Evolutionary conservation across 2,888 invertebrate genomes (phyloP).

Genomic region (Dasysyrphus albostriatus): DNA sequence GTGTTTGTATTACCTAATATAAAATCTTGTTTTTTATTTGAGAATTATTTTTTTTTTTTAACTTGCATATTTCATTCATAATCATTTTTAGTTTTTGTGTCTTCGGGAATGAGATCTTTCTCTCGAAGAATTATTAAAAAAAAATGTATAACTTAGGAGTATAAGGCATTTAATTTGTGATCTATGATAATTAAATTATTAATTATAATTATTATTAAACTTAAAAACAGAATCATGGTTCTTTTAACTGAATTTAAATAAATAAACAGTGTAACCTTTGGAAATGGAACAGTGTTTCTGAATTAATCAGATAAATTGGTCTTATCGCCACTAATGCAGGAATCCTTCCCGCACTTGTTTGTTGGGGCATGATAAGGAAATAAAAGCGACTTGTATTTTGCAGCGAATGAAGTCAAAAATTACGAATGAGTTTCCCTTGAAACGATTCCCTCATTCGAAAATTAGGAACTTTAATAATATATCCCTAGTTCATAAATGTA

Average conservation of each 20-base stretch:
- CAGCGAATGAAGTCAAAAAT: no score
- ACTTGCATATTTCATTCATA: conserved; percentile 7
- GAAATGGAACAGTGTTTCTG: background rate
- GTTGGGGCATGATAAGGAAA: no score
- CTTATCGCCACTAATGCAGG: no score
- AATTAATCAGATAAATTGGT: background rate
- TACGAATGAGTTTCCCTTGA: no score
- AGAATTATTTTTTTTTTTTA: background rate
- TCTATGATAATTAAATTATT: conserved; percentile 70
- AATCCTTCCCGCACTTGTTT: no score
- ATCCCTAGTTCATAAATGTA: no score
- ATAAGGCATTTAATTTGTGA: conserved; percentile 71
- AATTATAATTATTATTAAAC: conserved; percentile 61
- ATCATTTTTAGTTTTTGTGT: background rate
- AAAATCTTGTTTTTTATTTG: conserved; percentile 3
- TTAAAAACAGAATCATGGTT: conserved; percentile 15
- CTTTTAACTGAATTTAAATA: conserved; percentile 60
- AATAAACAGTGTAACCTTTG: conserved; percentile 52
- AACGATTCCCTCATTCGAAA: no score
- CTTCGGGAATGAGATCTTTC: background rate
- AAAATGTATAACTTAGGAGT: conserved; percentile 54
- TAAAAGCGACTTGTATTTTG: no score
- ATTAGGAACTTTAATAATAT: no score
- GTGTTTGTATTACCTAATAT: conserved; percentile 50
- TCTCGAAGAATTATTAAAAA: background rate